Conservation (phyloP, 2,113 vertebrate species). For the Eupsittula cactorum region DNA sequence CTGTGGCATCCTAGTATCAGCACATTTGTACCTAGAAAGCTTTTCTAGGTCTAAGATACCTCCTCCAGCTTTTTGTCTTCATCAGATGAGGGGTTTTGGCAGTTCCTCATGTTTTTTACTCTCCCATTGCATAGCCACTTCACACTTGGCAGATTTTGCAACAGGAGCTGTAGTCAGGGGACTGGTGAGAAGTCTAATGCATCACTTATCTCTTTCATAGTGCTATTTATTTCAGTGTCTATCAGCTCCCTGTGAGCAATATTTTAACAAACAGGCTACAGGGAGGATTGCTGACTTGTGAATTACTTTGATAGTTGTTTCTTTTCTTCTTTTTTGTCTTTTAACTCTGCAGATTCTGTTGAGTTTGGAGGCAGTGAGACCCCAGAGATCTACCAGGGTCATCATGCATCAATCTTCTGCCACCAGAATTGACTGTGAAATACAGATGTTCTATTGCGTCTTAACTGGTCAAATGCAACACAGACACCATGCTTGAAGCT, state of each 20-base stretch:
- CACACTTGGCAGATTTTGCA: not conserved
- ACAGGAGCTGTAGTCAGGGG: not conserved
- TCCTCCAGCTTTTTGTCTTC: not conserved
- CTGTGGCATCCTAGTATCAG: accelerated
- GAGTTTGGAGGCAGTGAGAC: not conserved
- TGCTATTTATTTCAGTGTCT: not conserved
- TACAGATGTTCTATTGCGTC: not conserved
- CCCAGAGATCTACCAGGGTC: not conserved
- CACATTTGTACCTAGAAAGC: not conserved
- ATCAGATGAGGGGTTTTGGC: not conserved
- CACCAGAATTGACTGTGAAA: not conserved
- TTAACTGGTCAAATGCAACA: not conserved
- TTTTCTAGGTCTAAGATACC: not conserved
- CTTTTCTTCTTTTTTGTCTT: not conserved
- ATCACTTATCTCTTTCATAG: not conserved
- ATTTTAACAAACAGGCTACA: not conserved
- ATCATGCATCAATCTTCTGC: not conserved
- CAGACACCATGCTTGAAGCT: not conserved
- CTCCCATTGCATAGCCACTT: not conserved
- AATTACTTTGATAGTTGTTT: not conserved
- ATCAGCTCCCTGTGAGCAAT: not conserved
- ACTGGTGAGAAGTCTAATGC: slow-evolving; percentile 15
- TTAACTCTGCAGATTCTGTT: not conserved
- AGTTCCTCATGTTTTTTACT: not conserved
- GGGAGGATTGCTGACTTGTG: not conserved